Base-by-base conservation (phyloP, 2,888 invertebrate species). In the Unio delphinus region DNA sequence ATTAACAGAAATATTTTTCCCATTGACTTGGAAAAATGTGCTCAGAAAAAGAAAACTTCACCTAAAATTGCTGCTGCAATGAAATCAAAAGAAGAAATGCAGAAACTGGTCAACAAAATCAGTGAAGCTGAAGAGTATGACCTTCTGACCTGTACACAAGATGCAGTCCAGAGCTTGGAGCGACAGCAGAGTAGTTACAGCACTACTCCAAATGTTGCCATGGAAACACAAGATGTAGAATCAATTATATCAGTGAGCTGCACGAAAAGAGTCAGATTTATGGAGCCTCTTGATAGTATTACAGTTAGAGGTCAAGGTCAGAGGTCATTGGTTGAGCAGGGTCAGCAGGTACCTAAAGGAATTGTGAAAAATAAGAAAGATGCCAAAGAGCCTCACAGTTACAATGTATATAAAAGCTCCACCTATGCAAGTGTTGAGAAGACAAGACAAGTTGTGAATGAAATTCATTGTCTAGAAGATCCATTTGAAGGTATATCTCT, bases 101-200 rank as follows among this genome's bases (percentile, higher is more conserved):
- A 77, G 20, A 73, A 77, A 54, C 61, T 84, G 58, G 69, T 72
- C 26, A 78, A 75, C 26, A 78, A 80, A 65, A 78, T 88, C 11
- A 75, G 74, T 30, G 71, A 82, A 55, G 88, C 88, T 28, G 87
- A 88, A 65, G 80, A 81, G n/a, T 80, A 83, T 78, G 85, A 86
- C 60, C 72, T 88, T 18, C 23, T 87, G 64, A 83, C 85, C 34
- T 78, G 79, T 68, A 85, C 85, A 17, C 86, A 86, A 59, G 86
- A 86, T 64, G 85, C 77, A n/a, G 68, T 76, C 15, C 67, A 73
- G 4, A 75, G 75, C 23, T 75, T 83, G 64, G 71, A 60, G 55
- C 57, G 64, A 7, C 45, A 71, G 55, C n/a, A 69, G 17, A 67
- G 26, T 26, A 56, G 62, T 20, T 54, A 58, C 11, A 11, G 17